Evolutionary conservation across 23 tunicate genomes (phyloP).

Genomic region (Phallusia fumigata): DNA sequence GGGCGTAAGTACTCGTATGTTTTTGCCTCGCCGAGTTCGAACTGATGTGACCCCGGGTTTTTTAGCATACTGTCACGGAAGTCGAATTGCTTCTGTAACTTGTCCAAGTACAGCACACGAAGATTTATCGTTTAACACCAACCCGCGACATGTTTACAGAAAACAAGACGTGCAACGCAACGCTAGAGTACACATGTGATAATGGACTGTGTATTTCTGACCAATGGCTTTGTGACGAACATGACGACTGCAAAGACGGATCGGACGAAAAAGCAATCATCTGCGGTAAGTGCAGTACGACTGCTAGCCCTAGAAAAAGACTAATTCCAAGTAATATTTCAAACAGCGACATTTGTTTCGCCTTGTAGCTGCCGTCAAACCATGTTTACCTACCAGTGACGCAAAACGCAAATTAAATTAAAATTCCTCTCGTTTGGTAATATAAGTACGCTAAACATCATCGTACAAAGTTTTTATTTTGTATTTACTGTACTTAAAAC

Average conservation of each 20-base stretch:
- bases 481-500: too few relatives aligned
- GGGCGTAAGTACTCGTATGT: neutral
- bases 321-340: too few relatives aligned
- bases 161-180: conserved; percentile 31
- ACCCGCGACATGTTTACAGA: neutral
- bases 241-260: conserved; percentile 46
- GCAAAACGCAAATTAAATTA: too few relatives aligned
- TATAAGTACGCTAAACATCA: too few relatives aligned
- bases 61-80: neutral
- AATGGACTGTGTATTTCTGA: conserved; percentile 45
- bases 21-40: neutral
- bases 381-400: too few relatives aligned
- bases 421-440: too few relatives aligned
- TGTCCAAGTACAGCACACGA: neutral
- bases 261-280: conserved; percentile 38
- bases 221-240: conserved; percentile 38
- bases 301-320: neutral
- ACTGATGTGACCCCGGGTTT: neutral
- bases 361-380: too few relatives aligned
- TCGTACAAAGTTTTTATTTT: too few relatives aligned
- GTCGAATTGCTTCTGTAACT: neutral
- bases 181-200: conserved; percentile 21
- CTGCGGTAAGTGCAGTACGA: conserved; percentile 24
- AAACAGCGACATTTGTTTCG: too few relatives aligned
- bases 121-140: neutral